These are phyloP conservation scores for Siderastrea radians DNA, from an alignment of 92 coral and sea anemone genomes.

Conservation along the genomic window DNA sequence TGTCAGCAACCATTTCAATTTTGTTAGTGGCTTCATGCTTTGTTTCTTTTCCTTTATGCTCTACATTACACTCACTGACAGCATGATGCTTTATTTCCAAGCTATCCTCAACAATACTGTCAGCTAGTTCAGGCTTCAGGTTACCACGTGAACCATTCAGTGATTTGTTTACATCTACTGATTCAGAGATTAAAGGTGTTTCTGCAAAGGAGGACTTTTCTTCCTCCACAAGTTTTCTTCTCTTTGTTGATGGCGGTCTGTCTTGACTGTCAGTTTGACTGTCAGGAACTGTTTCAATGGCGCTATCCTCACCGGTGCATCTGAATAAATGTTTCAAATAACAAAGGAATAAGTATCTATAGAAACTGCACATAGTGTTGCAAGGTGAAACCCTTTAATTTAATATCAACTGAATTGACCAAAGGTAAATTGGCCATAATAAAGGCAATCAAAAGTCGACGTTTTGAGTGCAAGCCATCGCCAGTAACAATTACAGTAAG, in stretches of 20 bases:
- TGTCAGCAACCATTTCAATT: slow-evolving; percentile 58
- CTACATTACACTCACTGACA: background rate
- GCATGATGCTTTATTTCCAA: slow-evolving; percentile 11
- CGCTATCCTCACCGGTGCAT: background rate
- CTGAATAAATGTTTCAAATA: background rate
- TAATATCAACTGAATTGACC: too few relatives aligned
- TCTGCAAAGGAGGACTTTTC: background rate
- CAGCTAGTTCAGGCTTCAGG: background rate
- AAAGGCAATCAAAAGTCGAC: too few relatives aligned
- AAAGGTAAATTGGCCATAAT: too few relatives aligned
- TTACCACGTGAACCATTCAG: background rate
- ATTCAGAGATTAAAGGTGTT: slow-evolving; percentile 13
- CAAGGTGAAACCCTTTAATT: too few relatives aligned
- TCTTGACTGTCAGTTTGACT: slow-evolving; percentile 12
- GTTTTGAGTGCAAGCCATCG: too few relatives aligned
- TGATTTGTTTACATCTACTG: slow-evolving; percentile 20
- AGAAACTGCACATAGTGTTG: too few relatives aligned
- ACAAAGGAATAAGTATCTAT: too few relatives aligned
- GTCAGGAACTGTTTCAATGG: slow-evolving; percentile 14
- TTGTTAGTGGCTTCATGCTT: background rate
- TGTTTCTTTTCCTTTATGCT: background rate
- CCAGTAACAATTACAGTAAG: too few relatives aligned
- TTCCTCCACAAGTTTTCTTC: slow-evolving; percentile 18
- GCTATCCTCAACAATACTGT: slow-evolving; percentile 39
- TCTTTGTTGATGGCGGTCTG: slow-evolving; percentile 14